A percentile compares a stretch with the other conserved stretches of the same genome.
phyloP scores from a whole-genome alignment of 2,888 invertebrate genomes.

The Heliconius cydno region DNA sequence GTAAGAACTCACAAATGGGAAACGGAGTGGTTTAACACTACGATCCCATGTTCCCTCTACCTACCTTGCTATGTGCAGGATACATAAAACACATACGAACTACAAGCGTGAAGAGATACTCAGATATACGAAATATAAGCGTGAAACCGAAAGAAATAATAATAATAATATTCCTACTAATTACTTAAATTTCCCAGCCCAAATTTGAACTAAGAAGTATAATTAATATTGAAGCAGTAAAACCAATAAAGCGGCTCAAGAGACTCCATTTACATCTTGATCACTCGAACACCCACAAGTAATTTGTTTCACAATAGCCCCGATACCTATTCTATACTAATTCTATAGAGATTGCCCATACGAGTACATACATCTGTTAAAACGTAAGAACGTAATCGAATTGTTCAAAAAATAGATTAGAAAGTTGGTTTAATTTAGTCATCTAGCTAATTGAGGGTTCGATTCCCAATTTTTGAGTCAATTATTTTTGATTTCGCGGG shows the following conservation, averaged over 20 bases:
- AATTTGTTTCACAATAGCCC: slow-evolving; percentile 4
- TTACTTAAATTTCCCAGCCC: not conserved
- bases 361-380: not conserved
- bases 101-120: too few species aligned
- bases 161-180: not conserved
- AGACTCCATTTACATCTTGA: slow-evolving; percentile 7
- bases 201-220: not conserved
- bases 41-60: too few species aligned
- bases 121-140: not conserved
- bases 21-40: too few species aligned
- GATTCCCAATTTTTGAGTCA: not conserved
- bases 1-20: too few species aligned
- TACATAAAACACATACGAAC: too few species aligned
- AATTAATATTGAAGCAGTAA: slow-evolving; percentile 3
- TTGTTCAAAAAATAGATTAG: not conserved
- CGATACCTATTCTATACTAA: not conserved
- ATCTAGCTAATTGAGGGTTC: not conserved
- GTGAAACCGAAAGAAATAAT: not conserved
- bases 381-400: not conserved
- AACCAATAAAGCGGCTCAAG: slow-evolving; percentile 4
- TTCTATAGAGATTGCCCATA: not conserved
- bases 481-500: too few species aligned
- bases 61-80: too few species aligned
- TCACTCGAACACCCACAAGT: not conserved
- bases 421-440: not conserved